Percentiles rank a stretch among this genome's conserved stretches.
Conservation (phyloP, 2,113 vertebrate species). For the Ochotona curzoniae region DNA sequence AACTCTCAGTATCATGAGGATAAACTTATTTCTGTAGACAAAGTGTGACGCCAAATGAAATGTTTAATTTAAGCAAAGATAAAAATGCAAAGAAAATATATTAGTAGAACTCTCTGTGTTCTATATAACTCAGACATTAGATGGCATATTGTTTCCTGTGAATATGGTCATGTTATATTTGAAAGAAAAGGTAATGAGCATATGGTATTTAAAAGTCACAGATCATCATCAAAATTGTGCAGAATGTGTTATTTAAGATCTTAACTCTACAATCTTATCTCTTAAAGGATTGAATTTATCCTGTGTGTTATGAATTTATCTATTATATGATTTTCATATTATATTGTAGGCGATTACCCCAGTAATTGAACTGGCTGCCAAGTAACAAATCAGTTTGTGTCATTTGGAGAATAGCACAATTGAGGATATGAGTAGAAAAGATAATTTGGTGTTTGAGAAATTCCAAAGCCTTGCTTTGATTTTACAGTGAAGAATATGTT, state of each 20-base stretch:
- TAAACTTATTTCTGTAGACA: slow-evolving; percentile 2
- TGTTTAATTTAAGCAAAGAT: slow-evolving; percentile 38
- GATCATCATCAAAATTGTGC: slow-evolving; percentile 1
- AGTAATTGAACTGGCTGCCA: not conserved
- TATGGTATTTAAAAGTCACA: not conserved
- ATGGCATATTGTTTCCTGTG: not conserved
- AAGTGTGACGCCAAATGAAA: not conserved
- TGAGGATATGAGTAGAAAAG: not conserved
- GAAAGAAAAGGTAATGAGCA: slow-evolving; percentile 23
- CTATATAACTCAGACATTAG: not conserved
- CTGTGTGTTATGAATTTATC: not conserved
- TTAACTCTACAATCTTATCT: slow-evolving; percentile 18
- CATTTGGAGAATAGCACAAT: not conserved
- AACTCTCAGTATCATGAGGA: not conserved
- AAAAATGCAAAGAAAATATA: not conserved
- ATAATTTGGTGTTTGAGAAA: not conserved
- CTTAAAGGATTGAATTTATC: slow-evolving; percentile 17
- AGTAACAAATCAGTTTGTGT: slow-evolving; percentile 33
- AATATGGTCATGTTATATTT: slow-evolving; percentile 4
- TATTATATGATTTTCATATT: not conserved
- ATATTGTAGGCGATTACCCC: not conserved
- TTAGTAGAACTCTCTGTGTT: not conserved
- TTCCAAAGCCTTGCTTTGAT: slow-evolving; percentile 43
- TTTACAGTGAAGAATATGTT: not conserved
- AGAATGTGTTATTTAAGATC: slow-evolving; percentile 36